Conservation (phyloP, 2,888 invertebrate species). For the Lithophane ornitopus region DNA sequence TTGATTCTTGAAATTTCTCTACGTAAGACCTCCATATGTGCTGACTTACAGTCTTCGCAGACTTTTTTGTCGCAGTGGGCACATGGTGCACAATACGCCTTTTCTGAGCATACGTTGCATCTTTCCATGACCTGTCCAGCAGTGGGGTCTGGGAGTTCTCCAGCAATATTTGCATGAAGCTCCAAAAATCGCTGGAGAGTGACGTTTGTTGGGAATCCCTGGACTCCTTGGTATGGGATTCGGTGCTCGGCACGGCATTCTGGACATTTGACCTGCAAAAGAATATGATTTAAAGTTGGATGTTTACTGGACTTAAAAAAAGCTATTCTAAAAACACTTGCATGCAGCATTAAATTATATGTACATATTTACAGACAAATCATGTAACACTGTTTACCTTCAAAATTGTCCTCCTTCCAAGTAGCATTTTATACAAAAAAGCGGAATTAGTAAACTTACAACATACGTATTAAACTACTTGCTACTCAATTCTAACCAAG, state of each 20-base stretch:
- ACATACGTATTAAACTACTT: conserved; percentile 2
- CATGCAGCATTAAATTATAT: conserved; percentile 44
- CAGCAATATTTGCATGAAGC: conserved; percentile 97
- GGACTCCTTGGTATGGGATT: conserved; percentile 98
- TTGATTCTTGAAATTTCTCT: conserved; percentile 97
- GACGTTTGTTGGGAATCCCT: conserved; percentile 98
- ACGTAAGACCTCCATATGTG: conserved; percentile 98
- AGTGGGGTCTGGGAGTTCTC: conserved; percentile 97
- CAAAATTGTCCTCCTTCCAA: background rate
- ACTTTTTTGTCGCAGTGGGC: conserved; percentile 99
- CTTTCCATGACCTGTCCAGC: conserved; percentile 98
- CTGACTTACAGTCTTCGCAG: conserved; percentile 98
- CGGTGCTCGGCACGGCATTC: conserved; percentile 99
- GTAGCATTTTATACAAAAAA: conserved; percentile 41
- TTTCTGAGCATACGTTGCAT: conserved; percentile 98
- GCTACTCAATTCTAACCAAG: background rate
- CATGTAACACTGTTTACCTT: conserved; percentile 35
- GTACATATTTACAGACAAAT: conserved; percentile 26
- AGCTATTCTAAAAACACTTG: background rate
- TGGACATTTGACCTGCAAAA: conserved; percentile 97
- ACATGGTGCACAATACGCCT: conserved; percentile 96
- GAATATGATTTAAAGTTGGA: conserved; percentile 29
- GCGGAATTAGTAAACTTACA: conserved; percentile 30
- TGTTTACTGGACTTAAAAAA: background rate
- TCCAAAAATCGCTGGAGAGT: conserved; percentile 98